Evolutionary conservation across 2,888 invertebrate genomes (phyloP).

Genomic region (Lithosia quadra): DNA sequence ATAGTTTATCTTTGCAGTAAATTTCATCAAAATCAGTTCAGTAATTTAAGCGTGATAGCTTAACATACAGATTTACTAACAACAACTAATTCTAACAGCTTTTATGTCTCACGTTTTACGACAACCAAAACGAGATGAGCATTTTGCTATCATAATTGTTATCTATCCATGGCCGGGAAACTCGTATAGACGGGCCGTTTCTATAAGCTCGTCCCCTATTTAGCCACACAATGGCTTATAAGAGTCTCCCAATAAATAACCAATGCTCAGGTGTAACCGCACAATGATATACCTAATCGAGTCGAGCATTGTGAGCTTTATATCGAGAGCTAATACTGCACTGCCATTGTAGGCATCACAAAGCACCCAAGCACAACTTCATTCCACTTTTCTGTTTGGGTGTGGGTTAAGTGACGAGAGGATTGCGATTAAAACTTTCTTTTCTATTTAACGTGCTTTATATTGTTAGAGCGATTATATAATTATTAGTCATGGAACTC

Average conservation of each 20-base stretch:
- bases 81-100: too few species aligned
- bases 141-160: background rate
- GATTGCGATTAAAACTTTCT: too few species aligned
- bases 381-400: conserved; percentile 56
- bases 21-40: too few species aligned
- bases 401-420: conserved; percentile 16
- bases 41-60: too few species aligned
- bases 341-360: conserved; percentile 61
- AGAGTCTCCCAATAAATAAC: conserved; percentile 21
- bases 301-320: conserved; percentile 9
- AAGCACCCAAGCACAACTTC: conserved; percentile 53
- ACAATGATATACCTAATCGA: conserved; percentile 18
- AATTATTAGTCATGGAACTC: too few species aligned
- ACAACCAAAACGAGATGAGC: background rate
- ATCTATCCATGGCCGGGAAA: background rate
- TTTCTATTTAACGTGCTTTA: too few species aligned
- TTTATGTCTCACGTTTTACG: too few species aligned
- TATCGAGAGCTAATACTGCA: conserved; percentile 53
- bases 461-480: too few species aligned
- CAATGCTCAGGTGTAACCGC: conserved; percentile 18
- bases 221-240: conserved; percentile 9
- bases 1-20: too few species aligned
- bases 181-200: background rate
- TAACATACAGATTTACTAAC: too few species aligned
- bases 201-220: conserved; percentile 8